phyloP scores from a whole-genome alignment of 2,888 invertebrate genomes.

The Drosophila sordidula region DNA sequence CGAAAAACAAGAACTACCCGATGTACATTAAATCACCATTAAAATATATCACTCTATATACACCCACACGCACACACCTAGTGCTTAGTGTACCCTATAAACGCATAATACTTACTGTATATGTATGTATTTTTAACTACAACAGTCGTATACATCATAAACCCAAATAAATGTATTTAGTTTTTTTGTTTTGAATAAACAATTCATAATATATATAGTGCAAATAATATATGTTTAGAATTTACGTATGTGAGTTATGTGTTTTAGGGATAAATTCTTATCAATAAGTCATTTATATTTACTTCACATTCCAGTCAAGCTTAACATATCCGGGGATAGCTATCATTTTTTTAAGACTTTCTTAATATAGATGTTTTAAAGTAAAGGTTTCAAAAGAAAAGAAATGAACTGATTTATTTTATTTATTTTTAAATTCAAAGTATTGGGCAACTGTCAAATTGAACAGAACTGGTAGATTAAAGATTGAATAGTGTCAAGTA shows the following conservation, averaged over 20 bases:
- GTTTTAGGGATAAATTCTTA: too few species aligned
- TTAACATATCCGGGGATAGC: too few species aligned
- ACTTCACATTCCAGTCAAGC: too few species aligned
- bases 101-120: constrained; percentile 7
- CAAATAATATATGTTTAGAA: constrained; percentile 1
- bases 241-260: constrained; percentile 6
- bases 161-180: constrained; percentile 31
- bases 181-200: constrained; percentile 1
- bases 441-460: too few species aligned
- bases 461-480: too few species aligned
- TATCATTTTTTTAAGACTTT: too few species aligned
- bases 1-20: constrained; percentile 4
- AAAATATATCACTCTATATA: constrained; percentile 14
- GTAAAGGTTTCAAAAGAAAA: too few species aligned
- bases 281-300: too few species aligned
- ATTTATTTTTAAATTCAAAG: too few species aligned
- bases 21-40: constrained; percentile 34
- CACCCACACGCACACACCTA: constrained; percentile 19
- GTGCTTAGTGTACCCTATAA: constrained; percentile 39
- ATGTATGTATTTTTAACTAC: constrained; percentile 13
- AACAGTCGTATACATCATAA: constrained; percentile 1
- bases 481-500: too few species aligned
- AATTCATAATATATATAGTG: constrained; percentile 3
- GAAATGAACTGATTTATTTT: too few species aligned
- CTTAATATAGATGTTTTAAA: too few species aligned